These are phyloP conservation scores for Falcunculus frontatus DNA, from an alignment of 2,113 vertebrate species.

Conservation along the genomic window DNA sequence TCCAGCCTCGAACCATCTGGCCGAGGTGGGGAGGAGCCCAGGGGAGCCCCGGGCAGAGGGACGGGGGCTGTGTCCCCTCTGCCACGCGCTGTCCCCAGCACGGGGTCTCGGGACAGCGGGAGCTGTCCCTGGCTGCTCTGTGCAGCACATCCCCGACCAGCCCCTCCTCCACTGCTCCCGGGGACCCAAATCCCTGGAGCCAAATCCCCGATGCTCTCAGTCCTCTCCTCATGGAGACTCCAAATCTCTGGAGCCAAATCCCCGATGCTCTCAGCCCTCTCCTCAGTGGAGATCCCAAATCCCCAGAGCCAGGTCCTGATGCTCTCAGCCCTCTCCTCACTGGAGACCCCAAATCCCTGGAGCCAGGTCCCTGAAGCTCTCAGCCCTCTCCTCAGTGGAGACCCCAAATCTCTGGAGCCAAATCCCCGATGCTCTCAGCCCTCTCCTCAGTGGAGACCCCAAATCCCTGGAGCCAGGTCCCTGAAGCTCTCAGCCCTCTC, in stretches of 20 bases:
- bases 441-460: neutral
- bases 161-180: neutral
- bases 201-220: neutral
- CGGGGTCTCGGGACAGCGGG: fast-evolving
- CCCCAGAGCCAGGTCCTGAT: fast-evolving
- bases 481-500: fast-evolving
- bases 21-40: neutral
- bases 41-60: neutral
- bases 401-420: neutral
- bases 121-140: fast-evolving
- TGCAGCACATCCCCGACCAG: neutral
- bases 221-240: neutral
- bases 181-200: neutral
- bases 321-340: no score
- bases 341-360: no score
- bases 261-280: neutral
- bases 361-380: no score
- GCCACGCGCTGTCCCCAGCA: neutral
- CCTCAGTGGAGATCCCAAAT: neutral
- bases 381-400: neutral
- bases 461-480: neutral
- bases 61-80: neutral
- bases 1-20: neutral
- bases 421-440: fast-evolving
- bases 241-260: neutral